Conservation (phyloP, 2,888 invertebrate genomes). For the Limnephilus auricula region DNA sequence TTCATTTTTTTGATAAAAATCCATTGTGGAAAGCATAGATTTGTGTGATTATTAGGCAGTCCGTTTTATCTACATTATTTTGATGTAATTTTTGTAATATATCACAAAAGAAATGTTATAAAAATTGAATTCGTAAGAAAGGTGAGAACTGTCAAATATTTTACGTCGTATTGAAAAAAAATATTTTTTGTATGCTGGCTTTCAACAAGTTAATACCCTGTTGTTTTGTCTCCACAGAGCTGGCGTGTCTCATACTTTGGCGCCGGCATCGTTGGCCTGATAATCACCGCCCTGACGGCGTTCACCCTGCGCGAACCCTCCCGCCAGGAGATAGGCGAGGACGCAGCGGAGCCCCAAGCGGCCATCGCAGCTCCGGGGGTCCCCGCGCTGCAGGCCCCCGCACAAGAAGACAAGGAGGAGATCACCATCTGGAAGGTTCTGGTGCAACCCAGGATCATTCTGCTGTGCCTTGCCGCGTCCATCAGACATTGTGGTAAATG, state of each 20-base stretch:
- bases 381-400: conserved; percentile 5
- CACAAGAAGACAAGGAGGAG: conserved; percentile 71
- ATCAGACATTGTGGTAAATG: conserved; percentile 88
- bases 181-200: too few relatives aligned
- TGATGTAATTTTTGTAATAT: too few relatives aligned
- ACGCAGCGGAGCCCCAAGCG: conserved; percentile 70
- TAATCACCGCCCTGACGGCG: conserved; percentile 84
- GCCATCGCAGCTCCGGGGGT: conserved; percentile 69
- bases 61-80: too few relatives aligned
- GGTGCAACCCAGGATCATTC: conserved; percentile 85
- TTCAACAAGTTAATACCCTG: too few relatives aligned
- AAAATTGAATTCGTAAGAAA: too few relatives aligned
- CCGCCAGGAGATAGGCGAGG: conserved; percentile 86
- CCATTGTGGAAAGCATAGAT: too few relatives aligned
- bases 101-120: too few relatives aligned
- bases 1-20: too few relatives aligned
- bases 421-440: conserved; percentile 84
- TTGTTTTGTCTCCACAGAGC: conserved; percentile 74
- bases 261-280: conserved; percentile 85
- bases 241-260: conserved; percentile 92
- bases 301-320: conserved; percentile 87
- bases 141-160: too few relatives aligned
- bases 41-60: too few relatives aligned
- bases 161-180: too few relatives aligned
- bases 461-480: conserved; percentile 91